Evolutionary conservation across 2,797 vertebrate species (phyloP), one percentile per base, ranked within the genome.

Genomic region (Pyrocephalus nanus): DNA sequence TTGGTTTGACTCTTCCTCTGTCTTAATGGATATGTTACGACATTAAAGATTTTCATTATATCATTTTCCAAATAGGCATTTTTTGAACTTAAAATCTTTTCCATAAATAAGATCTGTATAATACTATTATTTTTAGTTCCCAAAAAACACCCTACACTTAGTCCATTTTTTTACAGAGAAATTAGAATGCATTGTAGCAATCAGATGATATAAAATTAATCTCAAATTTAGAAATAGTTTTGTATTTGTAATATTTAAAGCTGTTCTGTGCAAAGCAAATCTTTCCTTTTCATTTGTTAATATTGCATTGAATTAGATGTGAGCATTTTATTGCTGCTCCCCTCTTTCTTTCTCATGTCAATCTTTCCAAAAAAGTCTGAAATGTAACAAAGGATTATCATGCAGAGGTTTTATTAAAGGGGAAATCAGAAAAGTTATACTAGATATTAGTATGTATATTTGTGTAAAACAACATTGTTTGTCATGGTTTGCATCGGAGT

Each of bases 401-500:
- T 32, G 38, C 10, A 85, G 77, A 86, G 60, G n/a, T 92, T 86
- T 97, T 96, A 97, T 97, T 95, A 94, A 95, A 95, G 95, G 94
- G 96, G 86, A 97, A 96, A 87, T 93, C 81, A 74, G 55, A 81
- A 14, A 94, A 61, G 65, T 86, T 97, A 78, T 93, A 80, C 94
- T 78, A 97, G 88, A 94, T 94, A 96, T 97, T 96, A 96, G 65
- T 29, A 43, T 16, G 95, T 95, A 96, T 96, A 97, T 95, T 96
- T 98, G 78, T 97, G 92, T 83, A 97, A 92, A 96, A 66, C 64
- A 93, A 87, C 47, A 92, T 12, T 43, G 89, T 95, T 97, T 98
- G 97, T 96, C 75, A 93, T 94, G 80, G 83, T 91, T 92, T 82
- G 73, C 91, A 50, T 62, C 73, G 75, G 66, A 64, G 78, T 54